Percentiles rank a stretch among this genome's conserved stretches.
phyloP scores from a whole-genome alignment of 1,140 invertebrate species.

The Drosophila sulfurigaster region DNA sequence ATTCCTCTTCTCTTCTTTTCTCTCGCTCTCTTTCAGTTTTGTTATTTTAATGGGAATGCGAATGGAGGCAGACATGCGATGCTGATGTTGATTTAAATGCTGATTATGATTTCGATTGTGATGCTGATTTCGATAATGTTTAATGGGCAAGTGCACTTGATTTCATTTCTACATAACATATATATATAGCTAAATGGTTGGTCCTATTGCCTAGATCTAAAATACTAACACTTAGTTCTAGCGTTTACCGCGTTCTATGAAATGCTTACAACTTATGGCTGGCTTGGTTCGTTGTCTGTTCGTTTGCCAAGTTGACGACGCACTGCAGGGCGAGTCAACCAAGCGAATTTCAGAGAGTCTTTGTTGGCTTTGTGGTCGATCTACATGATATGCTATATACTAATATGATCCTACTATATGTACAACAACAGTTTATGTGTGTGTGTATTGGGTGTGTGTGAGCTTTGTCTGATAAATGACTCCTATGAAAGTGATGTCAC shows the following conservation, averaged over 20 bases:
- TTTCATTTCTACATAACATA: slow-evolving; percentile 30
- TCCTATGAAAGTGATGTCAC: not conserved
- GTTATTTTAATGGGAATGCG: slow-evolving; percentile 48
- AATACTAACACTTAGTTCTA: slow-evolving; percentile 27
- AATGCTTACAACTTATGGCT: slow-evolving; percentile 83
- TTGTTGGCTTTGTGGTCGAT: slow-evolving; percentile 82
- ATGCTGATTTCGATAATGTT: slow-evolving; percentile 41
- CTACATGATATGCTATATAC: slow-evolving; percentile 20
- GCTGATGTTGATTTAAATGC: not conserved
- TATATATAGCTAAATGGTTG: not conserved
- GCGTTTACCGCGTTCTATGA: slow-evolving; percentile 21
- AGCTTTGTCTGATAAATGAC: not conserved
- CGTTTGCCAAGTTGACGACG: slow-evolving; percentile 35
- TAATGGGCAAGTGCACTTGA: slow-evolving; percentile 58
- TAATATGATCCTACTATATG: slow-evolving; percentile 23
- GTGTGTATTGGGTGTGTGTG: slow-evolving; percentile 9
- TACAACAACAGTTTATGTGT: slow-evolving; percentile 32
- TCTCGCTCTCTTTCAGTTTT: slow-evolving; percentile 17
- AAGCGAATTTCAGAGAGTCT: slow-evolving; percentile 80
- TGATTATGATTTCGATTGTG: slow-evolving; percentile 18
- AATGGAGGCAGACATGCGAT: slow-evolving; percentile 52
- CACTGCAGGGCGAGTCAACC: slow-evolving; percentile 42
- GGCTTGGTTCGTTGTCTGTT: slow-evolving; percentile 49
- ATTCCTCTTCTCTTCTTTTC: slow-evolving; percentile 1
- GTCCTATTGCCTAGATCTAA: slow-evolving; percentile 26